Base-by-base conservation (phyloP, 2,888 invertebrate species). In the Liposcelis brunnea region DNA sequence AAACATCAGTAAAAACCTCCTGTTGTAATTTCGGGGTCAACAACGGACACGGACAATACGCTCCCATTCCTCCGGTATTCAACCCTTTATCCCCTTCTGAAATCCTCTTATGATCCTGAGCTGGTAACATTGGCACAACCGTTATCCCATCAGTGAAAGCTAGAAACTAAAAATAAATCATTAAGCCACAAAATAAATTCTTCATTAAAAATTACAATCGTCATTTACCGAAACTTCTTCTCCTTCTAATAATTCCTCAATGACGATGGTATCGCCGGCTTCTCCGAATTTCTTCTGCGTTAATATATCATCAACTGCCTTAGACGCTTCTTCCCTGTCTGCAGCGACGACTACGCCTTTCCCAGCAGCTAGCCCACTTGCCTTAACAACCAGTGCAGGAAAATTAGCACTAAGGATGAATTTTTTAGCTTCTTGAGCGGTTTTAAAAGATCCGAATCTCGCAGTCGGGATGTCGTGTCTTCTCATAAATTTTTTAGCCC, bases 41-140 rank as follows among this genome's bases (percentile, higher is more conserved):
- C 50, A 89, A 67, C 0, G 85, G 81, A 53, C 90, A 91, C 0
- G 95, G 95, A 52, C 85, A 87, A 60, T 93, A 89, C 2, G 94
- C 95, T 1, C 97, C 97, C 97, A 98, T 97, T 38, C 97, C 97
- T 0, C 97, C 97, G 0, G 97, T 97, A 62, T 95, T 97, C n/a
- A 85, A 87, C 0, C 97, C 97, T 15, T 70, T 64, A 65, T 97
- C 95, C 0, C 79, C 80, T 52, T 93, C 81, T 43, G 77, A 74
- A 45, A 94, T 75, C 32, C 93, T 74, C 63, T 98, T 98, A 65
- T 97, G 93, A 67, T 98, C 97, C 62, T 95, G 95, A 0, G 90
- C 80, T 0, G 94, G 85, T 2, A 87, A 74, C 90, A 98, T 87
- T 46, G 81, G 66, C 12, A 74, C 72, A 0, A 93, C 74, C 0